These are phyloP conservation scores for Frankliniella intonsa DNA, from an alignment of 2,888 invertebrate genomes.

Conservation along the genomic window DNA sequence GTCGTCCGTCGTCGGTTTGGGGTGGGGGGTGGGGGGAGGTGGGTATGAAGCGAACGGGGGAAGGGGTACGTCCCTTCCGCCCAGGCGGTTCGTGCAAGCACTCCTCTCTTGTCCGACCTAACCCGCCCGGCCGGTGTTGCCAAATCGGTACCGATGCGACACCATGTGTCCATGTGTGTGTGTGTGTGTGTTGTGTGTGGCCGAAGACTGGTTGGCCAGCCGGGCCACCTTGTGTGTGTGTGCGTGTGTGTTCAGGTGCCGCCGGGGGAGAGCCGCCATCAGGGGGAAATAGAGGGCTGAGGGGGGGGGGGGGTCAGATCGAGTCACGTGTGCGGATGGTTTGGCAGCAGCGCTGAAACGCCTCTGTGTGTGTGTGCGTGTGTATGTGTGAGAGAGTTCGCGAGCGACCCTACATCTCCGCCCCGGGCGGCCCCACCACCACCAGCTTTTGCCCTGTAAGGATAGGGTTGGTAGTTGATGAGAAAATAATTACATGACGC, in stretches of 20 bases:
- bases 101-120: neutral
- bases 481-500: constrained; percentile 3
- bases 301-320: neutral
- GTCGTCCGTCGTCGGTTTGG: neutral
- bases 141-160: constrained; percentile 8
- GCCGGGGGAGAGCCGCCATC: neutral
- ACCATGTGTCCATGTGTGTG: neutral
- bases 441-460: neutral
- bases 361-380: too few relatives aligned
- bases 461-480: neutral
- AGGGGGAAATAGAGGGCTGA: neutral
- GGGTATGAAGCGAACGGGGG: neutral
- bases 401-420: too few relatives aligned
- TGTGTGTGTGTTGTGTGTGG: too few relatives aligned
- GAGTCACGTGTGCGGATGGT: neutral
- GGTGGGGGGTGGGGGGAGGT: neutral
- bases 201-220: too few relatives aligned
- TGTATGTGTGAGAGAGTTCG: too few relatives aligned
- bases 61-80: neutral
- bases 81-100: neutral
- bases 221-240: too few relatives aligned
- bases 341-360: too few relatives aligned
- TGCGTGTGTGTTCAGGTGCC: neutral
- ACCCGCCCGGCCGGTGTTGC: neutral
- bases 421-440: too few relatives aligned